phyloP scores from a whole-genome alignment of 2,797 vertebrate species.

The Ceryle rudis region DNA sequence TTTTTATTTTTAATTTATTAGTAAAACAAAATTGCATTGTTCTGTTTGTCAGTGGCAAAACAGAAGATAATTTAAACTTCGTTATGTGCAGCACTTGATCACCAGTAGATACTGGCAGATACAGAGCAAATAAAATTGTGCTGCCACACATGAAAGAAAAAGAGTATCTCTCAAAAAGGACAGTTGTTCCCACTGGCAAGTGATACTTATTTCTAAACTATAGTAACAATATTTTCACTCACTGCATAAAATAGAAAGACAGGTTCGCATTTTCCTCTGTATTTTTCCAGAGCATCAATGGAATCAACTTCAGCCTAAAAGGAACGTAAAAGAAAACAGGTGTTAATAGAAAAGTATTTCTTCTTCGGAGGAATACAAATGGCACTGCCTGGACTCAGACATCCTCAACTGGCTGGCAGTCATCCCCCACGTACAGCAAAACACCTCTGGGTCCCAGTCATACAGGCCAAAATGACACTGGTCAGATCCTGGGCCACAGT shows the following conservation, averaged over 20 bases:
- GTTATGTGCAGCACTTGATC: background rate
- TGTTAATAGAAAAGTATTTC: background rate
- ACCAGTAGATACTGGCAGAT: background rate
- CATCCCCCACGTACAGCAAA: fast-evolving
- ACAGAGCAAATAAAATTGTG: background rate
- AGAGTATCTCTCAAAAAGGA: background rate
- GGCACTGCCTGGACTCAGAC: background rate
- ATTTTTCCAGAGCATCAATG: constrained; percentile 87
- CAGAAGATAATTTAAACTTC: background rate
- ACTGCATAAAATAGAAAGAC: constrained; percentile 93
- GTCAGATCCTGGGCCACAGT: background rate
- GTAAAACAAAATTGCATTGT: background rate
- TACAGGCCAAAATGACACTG: background rate
- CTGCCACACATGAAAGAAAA: background rate
- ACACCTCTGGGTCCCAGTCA: background rate
- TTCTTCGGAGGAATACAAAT: background rate
- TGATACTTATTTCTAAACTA: background rate
- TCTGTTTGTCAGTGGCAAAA: background rate
- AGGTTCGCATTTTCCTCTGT: constrained; percentile 91
- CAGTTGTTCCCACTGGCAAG: background rate
- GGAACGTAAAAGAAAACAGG: background rate
- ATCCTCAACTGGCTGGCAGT: background rate
- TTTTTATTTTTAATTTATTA: background rate
- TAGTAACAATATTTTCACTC: constrained; percentile 64
- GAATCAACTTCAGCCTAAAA: constrained; percentile 90